Base-by-base conservation (phyloP, 2,113 vertebrate genomes). In the Girardinichthys multiradiatus region DNA sequence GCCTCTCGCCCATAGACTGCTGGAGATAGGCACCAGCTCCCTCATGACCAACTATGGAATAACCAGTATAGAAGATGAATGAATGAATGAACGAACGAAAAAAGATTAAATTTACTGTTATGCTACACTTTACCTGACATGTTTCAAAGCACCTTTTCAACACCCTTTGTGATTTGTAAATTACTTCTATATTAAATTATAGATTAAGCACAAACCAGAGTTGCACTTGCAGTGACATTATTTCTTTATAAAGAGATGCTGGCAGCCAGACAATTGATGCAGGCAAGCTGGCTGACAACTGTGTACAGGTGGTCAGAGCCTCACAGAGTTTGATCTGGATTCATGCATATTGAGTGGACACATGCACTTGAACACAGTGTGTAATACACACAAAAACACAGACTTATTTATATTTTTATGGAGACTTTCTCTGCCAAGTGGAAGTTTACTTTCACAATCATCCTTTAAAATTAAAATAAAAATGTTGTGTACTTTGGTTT, bases 111-210 rank as follows among this genome's bases (percentile, higher is more conserved):
- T n/a, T n/a, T n/a, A n/a, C n/a, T n/a, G n/a, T n/a, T 28, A 72
- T 83, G 77, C 77, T 83, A 82, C 78, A 77, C 62, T 78, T 68
- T 65, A 45, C 35, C 81, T 29, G 37, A 45, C 26, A 15, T 54
- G 72, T 86, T 86, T 74, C 37, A 26, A 26, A 51, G 68, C 58
- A 13, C 30, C 66, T 79, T 80, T 76, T 83, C 28, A 65, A 65
- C 63, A 27, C 76, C 68, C 76, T 77, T 61, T 57, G 54, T 68
- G 59, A 83, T 90, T 82, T 62, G 73, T 71, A 77, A 86, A 79
- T 88, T 73, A 74, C 67, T 88, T 79, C 75, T 58, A 28, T 14
- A 45, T 67, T 81, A 70, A 86, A 86, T 88, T 90, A 91, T 84
- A 86, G 78, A 86, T 83, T 81, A 75, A 80, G 67, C 60, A 71